Base-by-base conservation (phyloP, 2,797 vertebrate species). In the Helostoma temminkii region DNA sequence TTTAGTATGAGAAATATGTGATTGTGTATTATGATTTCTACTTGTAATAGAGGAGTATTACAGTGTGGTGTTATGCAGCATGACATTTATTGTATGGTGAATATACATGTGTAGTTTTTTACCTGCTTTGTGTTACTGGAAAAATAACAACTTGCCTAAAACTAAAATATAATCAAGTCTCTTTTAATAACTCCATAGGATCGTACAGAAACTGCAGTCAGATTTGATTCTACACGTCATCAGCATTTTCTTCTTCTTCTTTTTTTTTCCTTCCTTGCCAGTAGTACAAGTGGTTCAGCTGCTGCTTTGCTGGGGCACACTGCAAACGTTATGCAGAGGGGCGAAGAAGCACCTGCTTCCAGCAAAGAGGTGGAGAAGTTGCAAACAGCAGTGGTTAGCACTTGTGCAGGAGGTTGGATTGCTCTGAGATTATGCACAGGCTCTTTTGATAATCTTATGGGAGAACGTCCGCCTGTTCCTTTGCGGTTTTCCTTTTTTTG, bases 261-360 rank as follows among this genome's bases (percentile, higher is more conserved):
- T n/a, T 37, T 42, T 61, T 64, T 34, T 19, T 45, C 43, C 60
- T 80, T 57, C 54, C 60, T 76, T 78, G 53, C 70, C 78, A 84
- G 75, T 67, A 78, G 76, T 88, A 65, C 66, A 67, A 78, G 82
- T 71, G 80, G 83, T 89, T 77, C 76, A 90, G 84, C 92, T 93
- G 91, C 92, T 89, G 92, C 85, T 91, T 76, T 83, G 66, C 87
- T 88, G 88, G 72, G 92, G 76, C 88, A 88, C 91, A 68, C 61
- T 78, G 85, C 84, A 85, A 86, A 89, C 73, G 78, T 81, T 81
- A 63, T 82, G 92, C 91, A 91, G 86, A 88, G 89, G 88, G 91
- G 88, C 85, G 80, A 94, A 95, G 94, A 95, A 94, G 94, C 96
- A 97, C 96, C 96, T 97, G 96, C 94, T 95, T 92, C 87, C 91